Base-by-base conservation (phyloP, 2,888 invertebrate genomes). In the Synanthedon andrenaeformis region DNA sequence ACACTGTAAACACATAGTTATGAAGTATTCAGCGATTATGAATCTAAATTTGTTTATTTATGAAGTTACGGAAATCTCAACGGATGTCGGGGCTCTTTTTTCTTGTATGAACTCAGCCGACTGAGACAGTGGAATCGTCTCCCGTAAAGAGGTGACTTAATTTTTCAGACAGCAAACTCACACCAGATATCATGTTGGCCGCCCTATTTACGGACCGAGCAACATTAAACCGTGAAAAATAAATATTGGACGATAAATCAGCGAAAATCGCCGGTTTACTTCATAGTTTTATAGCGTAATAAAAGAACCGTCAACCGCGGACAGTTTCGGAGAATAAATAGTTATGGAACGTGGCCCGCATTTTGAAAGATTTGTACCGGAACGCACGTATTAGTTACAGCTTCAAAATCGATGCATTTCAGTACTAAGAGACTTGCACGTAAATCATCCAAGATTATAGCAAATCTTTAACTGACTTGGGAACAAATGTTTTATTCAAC, bases 181-280 rank as follows among this genome's bases (percentile, higher is more conserved):
- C 28, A 35, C 28, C 35, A 10, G 35, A 35, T 35, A 35, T 6
- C 3, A 35, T 35, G 35, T 35, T 35, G 35, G 35, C 10, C 60
- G 70, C 67, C 63, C 68, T 78, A 78, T 82, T 81, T 79, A 76
- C 71, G 64, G 63, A 67, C 1, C 63, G 56, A 64, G 65, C 70
- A 71, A 73, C 35, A 35, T 35, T 79, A 76, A 76, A 79, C 77
- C 76, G 79, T 80, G 82, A 79, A 83, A 82, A 86, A 82, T 77
- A 86, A 85, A 86, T 83, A 83, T 81, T 79, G 67, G 69, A 64
- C 72, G 70, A 77, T 84, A 85, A 82, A 85, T 84, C 83, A 76
- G 74, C 70, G 71, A 81, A 85, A 82, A 82, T 78, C 74, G 69
- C 67, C 69, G 71, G 76, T 82, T 82, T 77, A 76, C 78, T 73